Evolutionary conservation across 2,888 invertebrate species (phyloP).

Genomic region (Shargacucullia verbasci): DNA sequence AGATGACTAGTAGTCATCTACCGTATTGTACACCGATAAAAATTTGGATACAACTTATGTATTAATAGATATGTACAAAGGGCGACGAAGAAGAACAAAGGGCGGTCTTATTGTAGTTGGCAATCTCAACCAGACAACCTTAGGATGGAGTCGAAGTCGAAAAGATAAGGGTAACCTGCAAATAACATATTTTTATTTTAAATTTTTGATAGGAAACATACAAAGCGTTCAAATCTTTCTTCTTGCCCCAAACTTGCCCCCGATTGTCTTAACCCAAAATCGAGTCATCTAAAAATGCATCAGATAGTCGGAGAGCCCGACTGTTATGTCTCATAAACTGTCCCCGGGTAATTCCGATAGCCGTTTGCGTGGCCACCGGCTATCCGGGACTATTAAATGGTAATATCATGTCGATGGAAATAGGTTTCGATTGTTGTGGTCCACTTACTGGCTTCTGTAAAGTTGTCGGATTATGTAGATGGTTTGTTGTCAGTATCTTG

Average conservation of each 20-base stretch:
- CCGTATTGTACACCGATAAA: too few species aligned
- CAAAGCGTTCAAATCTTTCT: neutral
- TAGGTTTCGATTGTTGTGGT: slow-evolving; percentile 55
- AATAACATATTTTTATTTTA: too few species aligned
- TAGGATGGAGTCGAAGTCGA: too few species aligned
- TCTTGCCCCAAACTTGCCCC: slow-evolving; percentile 55
- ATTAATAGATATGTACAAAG: too few species aligned
- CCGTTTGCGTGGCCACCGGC: slow-evolving; percentile 65
- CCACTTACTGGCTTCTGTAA: slow-evolving; percentile 40
- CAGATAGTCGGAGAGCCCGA: slow-evolving; percentile 57
- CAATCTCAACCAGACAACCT: too few species aligned
- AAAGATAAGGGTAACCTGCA: too few species aligned
- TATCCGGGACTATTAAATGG: slow-evolving; percentile 61
- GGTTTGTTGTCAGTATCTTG: slow-evolving; percentile 38
- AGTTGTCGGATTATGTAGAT: slow-evolving; percentile 54
- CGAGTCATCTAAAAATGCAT: slow-evolving; percentile 81
- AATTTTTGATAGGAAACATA: too few species aligned
- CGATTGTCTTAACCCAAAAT: slow-evolving; percentile 86
- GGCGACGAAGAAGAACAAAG: too few species aligned
- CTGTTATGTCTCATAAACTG: slow-evolving; percentile 88
- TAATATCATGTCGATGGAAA: slow-evolving; percentile 57
- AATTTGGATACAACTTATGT: too few species aligned
- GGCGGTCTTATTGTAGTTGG: too few species aligned
- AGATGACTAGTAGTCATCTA: too few species aligned
- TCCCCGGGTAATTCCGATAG: slow-evolving; percentile 73